phyloP scores from a whole-genome alignment of 2,888 invertebrate genomes.

The Lissocephala sabroskyi region DNA sequence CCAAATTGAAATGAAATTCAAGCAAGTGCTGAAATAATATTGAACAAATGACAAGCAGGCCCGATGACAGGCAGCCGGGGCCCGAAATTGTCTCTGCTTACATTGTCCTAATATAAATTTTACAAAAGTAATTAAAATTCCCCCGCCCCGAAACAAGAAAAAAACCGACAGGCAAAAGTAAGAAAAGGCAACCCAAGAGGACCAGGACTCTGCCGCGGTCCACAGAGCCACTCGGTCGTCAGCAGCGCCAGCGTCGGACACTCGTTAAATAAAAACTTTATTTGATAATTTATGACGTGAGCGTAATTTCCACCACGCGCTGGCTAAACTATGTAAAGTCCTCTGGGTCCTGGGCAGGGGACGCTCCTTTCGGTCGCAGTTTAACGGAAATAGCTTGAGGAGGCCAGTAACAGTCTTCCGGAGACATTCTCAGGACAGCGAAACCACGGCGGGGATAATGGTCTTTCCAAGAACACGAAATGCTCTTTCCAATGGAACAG shows the following conservation, averaged over 20 bases:
- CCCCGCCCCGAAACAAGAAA: too few species aligned
- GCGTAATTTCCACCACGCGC: not conserved
- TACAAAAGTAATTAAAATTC: conserved; percentile 42
- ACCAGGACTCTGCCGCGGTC: not conserved
- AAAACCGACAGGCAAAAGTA: conserved; percentile 11
- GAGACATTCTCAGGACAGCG: conserved; percentile 24
- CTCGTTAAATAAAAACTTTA: conserved; percentile 47
- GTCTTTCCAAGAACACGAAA: too few species aligned
- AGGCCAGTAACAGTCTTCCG: too few species aligned
- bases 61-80: not conserved
- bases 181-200: not conserved
- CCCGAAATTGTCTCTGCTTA: not conserved
- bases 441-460: not conserved
- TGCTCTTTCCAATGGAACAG: too few species aligned
- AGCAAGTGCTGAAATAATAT: conserved; percentile 13
- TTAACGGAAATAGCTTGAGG: not conserved
- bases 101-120: conserved; percentile 7
- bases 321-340: conserved; percentile 26
- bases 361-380: not conserved
- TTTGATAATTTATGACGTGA: conserved; percentile 49
- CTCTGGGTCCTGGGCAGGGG: conserved; percentile 20
- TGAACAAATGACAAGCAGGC: conserved; percentile 15
- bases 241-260: not conserved
- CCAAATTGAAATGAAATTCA: not conserved
- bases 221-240: not conserved